Percentiles rank a stretch among this genome's conserved stretches.
Evolutionary conservation across 2,797 vertebrate genomes (phyloP).

Genomic region (Aphelocoma californica): DNA sequence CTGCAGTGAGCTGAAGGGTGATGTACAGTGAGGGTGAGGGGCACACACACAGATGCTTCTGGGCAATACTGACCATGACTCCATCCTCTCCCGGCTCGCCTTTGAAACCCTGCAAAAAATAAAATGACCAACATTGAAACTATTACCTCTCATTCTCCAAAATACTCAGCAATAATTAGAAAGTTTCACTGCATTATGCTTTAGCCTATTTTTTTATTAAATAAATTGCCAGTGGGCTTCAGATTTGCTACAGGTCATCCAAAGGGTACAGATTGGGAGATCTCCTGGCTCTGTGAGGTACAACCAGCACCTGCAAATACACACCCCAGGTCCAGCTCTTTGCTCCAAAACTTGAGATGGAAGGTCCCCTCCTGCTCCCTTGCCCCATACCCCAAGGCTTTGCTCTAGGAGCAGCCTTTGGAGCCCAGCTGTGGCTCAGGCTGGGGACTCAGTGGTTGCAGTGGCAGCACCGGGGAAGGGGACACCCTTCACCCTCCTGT

Average conservation of each 20-base stretch:
- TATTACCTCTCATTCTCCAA: not conserved
- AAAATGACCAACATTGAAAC: not conserved
- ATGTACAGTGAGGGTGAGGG: not conserved
- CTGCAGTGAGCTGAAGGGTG: not conserved
- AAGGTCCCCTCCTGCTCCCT: not conserved
- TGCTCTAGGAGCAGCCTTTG: not conserved
- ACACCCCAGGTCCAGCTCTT: not conserved
- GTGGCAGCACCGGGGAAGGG: not conserved
- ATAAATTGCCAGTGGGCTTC: not conserved
- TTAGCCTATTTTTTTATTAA: not conserved
- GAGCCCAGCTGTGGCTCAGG: not conserved
- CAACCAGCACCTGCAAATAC: not conserved
- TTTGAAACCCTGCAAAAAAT: slow-evolving; percentile 73
- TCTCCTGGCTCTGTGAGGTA: not conserved
- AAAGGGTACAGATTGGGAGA: not conserved
- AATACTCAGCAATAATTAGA: not conserved
- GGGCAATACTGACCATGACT: slow-evolving; percentile 76
- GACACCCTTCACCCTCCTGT: not conserved
- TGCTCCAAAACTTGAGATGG: not conserved
- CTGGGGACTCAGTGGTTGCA: not conserved
- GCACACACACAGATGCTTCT: no score
- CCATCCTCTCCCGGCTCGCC: slow-evolving; percentile 86
- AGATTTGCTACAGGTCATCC: not conserved
- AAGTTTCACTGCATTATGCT: rapidly evolving
- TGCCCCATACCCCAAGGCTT: not conserved